These are phyloP conservation scores for Limnephilus marmoratus DNA, from an alignment of 2,888 invertebrate species.

Conservation along the genomic window DNA sequence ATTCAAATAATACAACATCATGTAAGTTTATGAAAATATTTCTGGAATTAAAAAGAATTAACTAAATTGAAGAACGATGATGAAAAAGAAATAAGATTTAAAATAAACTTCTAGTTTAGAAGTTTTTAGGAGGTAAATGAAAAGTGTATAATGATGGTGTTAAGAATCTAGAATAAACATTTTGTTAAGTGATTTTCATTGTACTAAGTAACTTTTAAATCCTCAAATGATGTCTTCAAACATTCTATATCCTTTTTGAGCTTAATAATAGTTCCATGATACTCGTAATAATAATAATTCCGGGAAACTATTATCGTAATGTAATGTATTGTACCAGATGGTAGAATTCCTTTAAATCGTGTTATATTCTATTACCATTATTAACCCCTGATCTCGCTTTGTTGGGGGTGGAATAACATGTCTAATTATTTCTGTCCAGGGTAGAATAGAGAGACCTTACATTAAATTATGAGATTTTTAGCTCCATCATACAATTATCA, in stretches of 20 bases:
- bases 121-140: neutral
- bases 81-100: too few relatives aligned
- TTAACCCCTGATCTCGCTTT: constrained; percentile 16
- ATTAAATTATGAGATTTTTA: neutral
- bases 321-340: constrained; percentile 15
- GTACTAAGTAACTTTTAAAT: neutral
- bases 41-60: neutral
- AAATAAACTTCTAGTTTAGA: too few relatives aligned
- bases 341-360: constrained; percentile 6
- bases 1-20: neutral
- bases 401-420: neutral
- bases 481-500: neutral
- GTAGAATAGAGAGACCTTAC: neutral
- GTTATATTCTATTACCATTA: neutral
- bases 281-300: neutral
- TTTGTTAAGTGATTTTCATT: neutral
- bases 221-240: neutral
- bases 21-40: neutral
- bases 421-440: neutral
- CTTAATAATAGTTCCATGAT: neutral
- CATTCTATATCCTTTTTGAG: neutral
- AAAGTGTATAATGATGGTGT: neutral
- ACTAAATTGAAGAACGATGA: neutral
- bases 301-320: neutral
- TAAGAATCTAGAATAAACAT: neutral